A percentile compares a stretch with the other conserved stretches of the same genome.
Conservation (phyloP, 2,888 invertebrate species). For the Pyrochroa serraticornis region DNA sequence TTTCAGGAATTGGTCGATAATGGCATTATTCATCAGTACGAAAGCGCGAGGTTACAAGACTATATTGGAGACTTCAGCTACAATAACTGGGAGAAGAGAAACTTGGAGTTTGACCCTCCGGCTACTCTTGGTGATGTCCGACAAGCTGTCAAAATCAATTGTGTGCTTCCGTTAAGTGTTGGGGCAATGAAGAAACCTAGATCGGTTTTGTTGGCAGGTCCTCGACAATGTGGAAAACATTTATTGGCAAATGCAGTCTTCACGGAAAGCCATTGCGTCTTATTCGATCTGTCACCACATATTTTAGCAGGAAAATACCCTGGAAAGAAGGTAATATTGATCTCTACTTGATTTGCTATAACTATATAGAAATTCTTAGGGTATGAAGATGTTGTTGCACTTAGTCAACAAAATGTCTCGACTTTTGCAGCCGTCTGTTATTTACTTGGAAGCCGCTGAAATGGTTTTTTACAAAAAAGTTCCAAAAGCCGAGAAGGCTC, state of each 20-base stretch:
- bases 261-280: slow-evolving; percentile 73
- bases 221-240: slow-evolving; percentile 72
- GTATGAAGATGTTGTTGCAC: slow-evolving; percentile 69
- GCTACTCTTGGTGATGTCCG: slow-evolving; percentile 67
- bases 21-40: slow-evolving; percentile 70
- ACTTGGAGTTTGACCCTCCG: slow-evolving; percentile 56
- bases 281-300: slow-evolving; percentile 77
- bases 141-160: slow-evolving; percentile 66
- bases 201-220: slow-evolving; percentile 74
- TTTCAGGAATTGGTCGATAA: slow-evolving; percentile 74
- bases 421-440: slow-evolving; percentile 74
- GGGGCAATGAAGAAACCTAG: slow-evolving; percentile 57
- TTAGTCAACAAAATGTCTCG: slow-evolving; percentile 70
- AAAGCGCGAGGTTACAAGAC: slow-evolving; percentile 62
- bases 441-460: slow-evolving; percentile 72
- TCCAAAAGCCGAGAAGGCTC: slow-evolving; percentile 65
- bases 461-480: slow-evolving; percentile 73
- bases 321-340: slow-evolving; percentile 63
- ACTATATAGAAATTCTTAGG: slow-evolving; percentile 45
- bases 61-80: slow-evolving; percentile 74
- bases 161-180: slow-evolving; percentile 64
- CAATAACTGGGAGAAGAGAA: slow-evolving; percentile 48
- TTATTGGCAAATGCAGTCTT: slow-evolving; percentile 76
- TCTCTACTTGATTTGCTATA: no score
- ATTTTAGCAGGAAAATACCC: slow-evolving; percentile 72